These are phyloP conservation scores for Cyphomyrus discorhynchus DNA, from an alignment of 2,113 vertebrate genomes.

Conservation along the genomic window DNA sequence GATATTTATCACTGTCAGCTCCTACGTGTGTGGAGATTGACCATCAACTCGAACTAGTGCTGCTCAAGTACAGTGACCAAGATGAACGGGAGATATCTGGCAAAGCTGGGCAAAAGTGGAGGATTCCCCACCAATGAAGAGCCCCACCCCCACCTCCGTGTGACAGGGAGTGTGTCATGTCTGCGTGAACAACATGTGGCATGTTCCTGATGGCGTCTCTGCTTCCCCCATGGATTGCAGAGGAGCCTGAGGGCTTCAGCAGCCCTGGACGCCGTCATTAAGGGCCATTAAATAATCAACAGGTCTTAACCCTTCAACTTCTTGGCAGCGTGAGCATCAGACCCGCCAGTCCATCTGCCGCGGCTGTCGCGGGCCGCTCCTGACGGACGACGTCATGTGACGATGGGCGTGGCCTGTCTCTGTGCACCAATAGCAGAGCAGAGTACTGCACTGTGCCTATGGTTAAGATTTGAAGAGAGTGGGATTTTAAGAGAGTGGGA, in stretches of 20 bases:
- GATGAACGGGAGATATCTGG: background rate
- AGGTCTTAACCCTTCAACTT: constrained; percentile 36
- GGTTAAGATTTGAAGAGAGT: background rate
- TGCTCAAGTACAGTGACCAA: background rate
- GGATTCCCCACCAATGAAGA: background rate
- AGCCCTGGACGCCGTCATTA: constrained; percentile 44
- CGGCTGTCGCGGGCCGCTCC: background rate
- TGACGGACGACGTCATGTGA: background rate
- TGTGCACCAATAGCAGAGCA: background rate
- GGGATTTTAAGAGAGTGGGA: background rate
- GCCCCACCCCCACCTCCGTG: background rate
- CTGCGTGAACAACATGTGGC: background rate
- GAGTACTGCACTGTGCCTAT: background rate
- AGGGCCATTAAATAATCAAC: constrained; percentile 59
- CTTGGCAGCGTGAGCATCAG: background rate
- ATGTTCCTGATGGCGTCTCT: background rate
- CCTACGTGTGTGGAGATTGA: background rate
- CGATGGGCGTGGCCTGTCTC: background rate
- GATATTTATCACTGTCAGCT: background rate
- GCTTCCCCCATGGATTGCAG: background rate
- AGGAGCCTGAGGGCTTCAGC: background rate
- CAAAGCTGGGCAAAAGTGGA: background rate
- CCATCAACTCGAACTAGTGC: background rate
- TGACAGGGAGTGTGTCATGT: background rate
- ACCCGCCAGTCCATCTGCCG: background rate